These are phyloP conservation scores for Hiodon tergisus DNA, from an alignment of 2,113 vertebrate species.

Conservation along the genomic window DNA sequence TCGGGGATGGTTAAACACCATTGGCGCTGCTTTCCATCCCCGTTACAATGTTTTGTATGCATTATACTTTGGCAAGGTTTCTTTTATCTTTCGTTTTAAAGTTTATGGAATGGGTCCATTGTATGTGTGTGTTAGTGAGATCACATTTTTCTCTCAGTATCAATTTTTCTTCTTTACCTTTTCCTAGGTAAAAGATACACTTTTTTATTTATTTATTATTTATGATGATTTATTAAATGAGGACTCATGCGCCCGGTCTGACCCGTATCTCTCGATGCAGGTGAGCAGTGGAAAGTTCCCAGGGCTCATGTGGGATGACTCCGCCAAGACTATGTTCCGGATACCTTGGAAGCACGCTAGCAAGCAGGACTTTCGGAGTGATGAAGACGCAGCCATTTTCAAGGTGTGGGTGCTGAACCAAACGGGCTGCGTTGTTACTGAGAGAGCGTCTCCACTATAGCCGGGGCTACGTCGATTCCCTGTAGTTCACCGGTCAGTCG, in stretches of 20 bases:
- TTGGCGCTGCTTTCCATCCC: no score
- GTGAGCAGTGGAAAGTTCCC: slow-evolving; percentile 70
- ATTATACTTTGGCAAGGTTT: no score
- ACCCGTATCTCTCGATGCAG: slow-evolving; percentile 37
- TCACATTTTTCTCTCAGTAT: no score
- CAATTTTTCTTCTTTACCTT: no score
- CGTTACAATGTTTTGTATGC: no score
- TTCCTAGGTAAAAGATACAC: no score
- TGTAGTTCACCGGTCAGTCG: background rate
- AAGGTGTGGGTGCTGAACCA: slow-evolving; percentile 58
- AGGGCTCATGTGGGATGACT: slow-evolving; percentile 78
- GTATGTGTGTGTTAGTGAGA: no score
- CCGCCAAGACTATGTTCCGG: slow-evolving; percentile 76
- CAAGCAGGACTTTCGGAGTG: slow-evolving; percentile 82
- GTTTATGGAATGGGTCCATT: no score
- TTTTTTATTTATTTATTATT: no score
- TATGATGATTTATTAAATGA: no score
- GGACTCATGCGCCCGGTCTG: background rate
- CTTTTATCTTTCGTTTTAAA: no score
- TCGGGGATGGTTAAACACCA: no score
- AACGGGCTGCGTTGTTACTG: background rate
- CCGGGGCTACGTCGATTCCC: background rate
- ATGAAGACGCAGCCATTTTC: slow-evolving; percentile 82
- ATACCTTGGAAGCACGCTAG: slow-evolving; percentile 91
- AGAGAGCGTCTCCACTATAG: background rate